Evolutionary conservation across 2,888 invertebrate genomes (phyloP), one percentile per base, ranked within the genome.

Genomic region (Laspeyria flexula): DNA sequence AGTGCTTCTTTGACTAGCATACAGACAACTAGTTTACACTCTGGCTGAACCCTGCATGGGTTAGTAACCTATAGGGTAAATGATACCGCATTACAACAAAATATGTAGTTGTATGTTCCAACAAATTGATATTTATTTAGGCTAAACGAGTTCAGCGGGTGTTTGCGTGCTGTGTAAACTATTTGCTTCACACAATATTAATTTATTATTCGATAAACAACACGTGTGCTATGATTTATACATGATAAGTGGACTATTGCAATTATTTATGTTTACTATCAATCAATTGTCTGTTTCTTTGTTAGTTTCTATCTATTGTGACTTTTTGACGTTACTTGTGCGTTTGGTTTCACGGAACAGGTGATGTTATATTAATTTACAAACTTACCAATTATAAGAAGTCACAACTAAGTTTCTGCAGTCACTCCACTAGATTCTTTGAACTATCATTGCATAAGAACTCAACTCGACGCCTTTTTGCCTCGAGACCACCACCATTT

Each of bases 101-200:
- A 7, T 25, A 29, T n/a, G n/a, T n/a, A 35, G 29, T 21, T 12
- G 35, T 37, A 30, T 27, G 9, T 33, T 12, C 9, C 11, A 45
- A 43, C 18, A 40, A 34, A 48, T 67, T 52, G 39, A 60, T 60
- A 67, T 43, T 48, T 43, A 47, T 60, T 50, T 43, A 47, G 49
- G 46, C 29, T 47, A 47, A 13, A 38, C n/a, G 12, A 51, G 44
- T 44, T 23, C 11, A 41, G 3, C 11, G 11, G 1, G 10, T 30
- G n/a, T 5, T 43, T 11, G 27, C 12, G 27, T 11, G 31, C 35
- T 43, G 15, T 55, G 55, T n/a, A 40, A 18, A 37, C 45, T 50
- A 38, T 49, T 44, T 34, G 34, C 37, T 35, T 18, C n/a, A 9
- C 31, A 50, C 37, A 41, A 46, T 48, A 25, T 30, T 37, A 40